Conservation (phyloP, 2,888 invertebrate genomes). For the Monochamus alternatus region DNA sequence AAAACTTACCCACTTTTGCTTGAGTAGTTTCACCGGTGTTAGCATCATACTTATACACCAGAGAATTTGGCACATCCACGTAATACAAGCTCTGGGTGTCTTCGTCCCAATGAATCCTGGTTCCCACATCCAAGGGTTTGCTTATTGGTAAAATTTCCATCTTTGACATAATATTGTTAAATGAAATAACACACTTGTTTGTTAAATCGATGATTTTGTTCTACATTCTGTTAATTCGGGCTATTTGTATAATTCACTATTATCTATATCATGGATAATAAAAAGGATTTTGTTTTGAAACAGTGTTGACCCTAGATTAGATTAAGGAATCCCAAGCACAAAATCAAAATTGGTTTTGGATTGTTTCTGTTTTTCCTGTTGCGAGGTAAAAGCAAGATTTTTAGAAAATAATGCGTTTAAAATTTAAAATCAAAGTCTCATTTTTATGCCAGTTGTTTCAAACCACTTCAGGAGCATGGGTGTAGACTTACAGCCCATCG, state of each 20-base stretch:
- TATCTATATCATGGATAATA: slow-evolving; percentile 22
- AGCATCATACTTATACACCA: slow-evolving; percentile 59
- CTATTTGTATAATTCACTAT: slow-evolving; percentile 2
- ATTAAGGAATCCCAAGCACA: background rate
- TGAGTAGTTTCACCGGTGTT: slow-evolving; percentile 55
- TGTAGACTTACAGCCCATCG: too few relatives aligned
- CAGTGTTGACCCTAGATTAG: slow-evolving; percentile 15
- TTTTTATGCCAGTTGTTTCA: too few relatives aligned
- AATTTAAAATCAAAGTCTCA: too few relatives aligned
- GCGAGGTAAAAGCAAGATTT: too few relatives aligned
- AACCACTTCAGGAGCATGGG: too few relatives aligned
- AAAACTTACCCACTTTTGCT: slow-evolving; percentile 51
- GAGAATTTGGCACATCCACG: slow-evolving; percentile 74
- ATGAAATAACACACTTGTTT: background rate
- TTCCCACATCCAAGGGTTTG: slow-evolving; percentile 71
- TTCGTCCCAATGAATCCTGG: slow-evolving; percentile 82
- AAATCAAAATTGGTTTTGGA: background rate
- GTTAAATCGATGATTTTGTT: background rate
- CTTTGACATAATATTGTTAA: slow-evolving; percentile 23
- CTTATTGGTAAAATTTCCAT: slow-evolving; percentile 31
- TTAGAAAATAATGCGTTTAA: too few relatives aligned
- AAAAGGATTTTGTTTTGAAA: background rate
- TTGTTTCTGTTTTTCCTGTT: background rate
- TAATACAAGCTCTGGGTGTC: slow-evolving; percentile 76
- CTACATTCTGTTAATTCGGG: slow-evolving; percentile 12